Base-by-base conservation (phyloP, 2,888 invertebrate species). In the Callyntrura sp. region DNA sequence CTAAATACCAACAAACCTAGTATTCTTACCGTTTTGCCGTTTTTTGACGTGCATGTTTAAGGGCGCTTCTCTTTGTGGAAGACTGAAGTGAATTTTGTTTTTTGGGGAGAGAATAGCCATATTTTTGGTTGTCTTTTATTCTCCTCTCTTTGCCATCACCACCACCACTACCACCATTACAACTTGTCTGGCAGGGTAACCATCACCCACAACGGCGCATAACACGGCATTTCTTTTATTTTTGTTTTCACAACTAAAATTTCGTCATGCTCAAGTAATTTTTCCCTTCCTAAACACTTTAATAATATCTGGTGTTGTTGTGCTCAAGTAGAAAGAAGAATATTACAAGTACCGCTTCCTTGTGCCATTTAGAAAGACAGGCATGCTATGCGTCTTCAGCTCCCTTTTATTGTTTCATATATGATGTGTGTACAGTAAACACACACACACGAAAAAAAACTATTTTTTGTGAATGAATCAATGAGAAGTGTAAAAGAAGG, bases 211-310 rank as follows among this genome's bases (percentile, higher is more conserved):
- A 65, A 17, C 8, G 35, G 14, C 17, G 11, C 20, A 17, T 70
- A 23, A 1, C 14, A 70, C 17, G 45, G 70, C 70, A 45, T 20
- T 9, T 45, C 45, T 70, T 70, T 70, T 70, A 20, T 51, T 20
- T 9, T 11, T 48, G 20, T 73, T 48, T 70, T 43, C 35, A 28
- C 28, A 65, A 65, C 8, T 12, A 48, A 48, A 45, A 73, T 73
- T 73, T 73, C 23, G 73, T 84, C 70, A 76, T 85, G 85, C 85
- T 76, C 85, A 76, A 85, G 85, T 85, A 68, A 73, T 73, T 73
- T 51, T 73, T 70, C n/a, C 17, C n/a, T 57, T 6, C n/a, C 12
- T 28, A 55, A 51, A 78, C 28, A n/a, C 78, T 28, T 51, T 5
- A 17, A 73, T 25, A 20, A 62, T 57, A 43, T 48, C 48, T 48